phyloP scores from a whole-genome alignment of 2,113 vertebrate genomes.

The Oxyruncus cristatus region DNA sequence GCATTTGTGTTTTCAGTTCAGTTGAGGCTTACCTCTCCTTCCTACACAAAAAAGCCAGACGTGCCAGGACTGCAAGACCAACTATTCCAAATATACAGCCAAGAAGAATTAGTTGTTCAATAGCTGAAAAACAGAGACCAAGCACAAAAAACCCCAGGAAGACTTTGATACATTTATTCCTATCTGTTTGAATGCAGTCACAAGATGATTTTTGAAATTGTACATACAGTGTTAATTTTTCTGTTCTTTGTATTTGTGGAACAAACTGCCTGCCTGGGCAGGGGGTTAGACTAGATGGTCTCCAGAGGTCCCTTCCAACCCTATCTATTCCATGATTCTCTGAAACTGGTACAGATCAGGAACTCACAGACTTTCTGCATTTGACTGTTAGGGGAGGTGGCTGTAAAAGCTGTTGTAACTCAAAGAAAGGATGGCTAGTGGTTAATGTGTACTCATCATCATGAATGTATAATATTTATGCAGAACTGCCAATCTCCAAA shows the following conservation, averaged over 20 bases:
- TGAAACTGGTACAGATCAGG: not conserved
- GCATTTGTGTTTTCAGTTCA: not conserved
- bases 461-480: not conserved
- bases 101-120: conserved; percentile 26
- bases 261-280: not conserved
- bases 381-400: not conserved
- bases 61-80: not conserved
- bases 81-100: conserved; percentile 27
- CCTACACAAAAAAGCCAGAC: conserved; percentile 20
- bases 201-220: not conserved
- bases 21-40: conserved; percentile 14
- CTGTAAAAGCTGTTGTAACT: not conserved
- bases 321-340: not conserved
- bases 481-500: not conserved
- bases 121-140: conserved; percentile 31
- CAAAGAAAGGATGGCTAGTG: not conserved
- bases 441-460: not conserved
- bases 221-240: not conserved
- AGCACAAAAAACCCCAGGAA: not conserved
- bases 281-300: not conserved
- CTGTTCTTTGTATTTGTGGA: not conserved
- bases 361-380: not conserved
- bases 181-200: not conserved
- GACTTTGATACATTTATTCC: not conserved
- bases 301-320: not conserved